Percentiles rank a stretch among this genome's conserved stretches.
Evolutionary conservation across 2,888 invertebrate species (phyloP).

Genomic region (Willowsia nigromaculata): DNA sequence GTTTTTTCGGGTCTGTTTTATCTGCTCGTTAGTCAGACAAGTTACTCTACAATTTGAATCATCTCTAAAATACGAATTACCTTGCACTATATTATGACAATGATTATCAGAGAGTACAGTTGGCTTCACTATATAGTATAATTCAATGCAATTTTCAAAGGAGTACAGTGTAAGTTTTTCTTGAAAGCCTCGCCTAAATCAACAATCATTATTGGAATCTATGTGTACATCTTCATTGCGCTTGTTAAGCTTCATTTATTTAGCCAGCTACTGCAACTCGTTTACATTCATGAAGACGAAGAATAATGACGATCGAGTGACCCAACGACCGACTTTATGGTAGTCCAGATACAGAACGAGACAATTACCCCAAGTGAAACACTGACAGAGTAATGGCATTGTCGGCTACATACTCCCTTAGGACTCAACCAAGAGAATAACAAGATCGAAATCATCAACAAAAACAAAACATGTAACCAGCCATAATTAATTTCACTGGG

Average conservation of each 20-base stretch:
- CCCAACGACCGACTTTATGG: conserved; percentile 28
- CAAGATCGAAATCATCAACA: conserved; percentile 18
- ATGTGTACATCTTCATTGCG: neutral
- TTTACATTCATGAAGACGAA: neutral
- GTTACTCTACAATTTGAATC: neutral
- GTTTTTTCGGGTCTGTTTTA: neutral
- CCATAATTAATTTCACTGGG: neutral
- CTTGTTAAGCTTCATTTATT: neutral
- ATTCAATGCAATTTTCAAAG: neutral
- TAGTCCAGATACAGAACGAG: conserved; percentile 14
- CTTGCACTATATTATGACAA: neutral
- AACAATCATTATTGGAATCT: neutral
- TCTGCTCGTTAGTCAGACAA: neutral
- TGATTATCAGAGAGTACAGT: neutral
- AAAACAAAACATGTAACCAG: neutral
- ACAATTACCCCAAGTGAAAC: neutral
- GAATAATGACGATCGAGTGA: neutral
- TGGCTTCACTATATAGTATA: too few relatives aligned
- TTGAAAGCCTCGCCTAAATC: neutral
- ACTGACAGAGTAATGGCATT: neutral
- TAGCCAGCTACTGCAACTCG: neutral
- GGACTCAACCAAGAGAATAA: neutral
- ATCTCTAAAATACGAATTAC: neutral
- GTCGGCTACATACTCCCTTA: neutral
- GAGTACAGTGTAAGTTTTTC: neutral